phyloP scores from a whole-genome alignment of 2,888 invertebrate species.

The Thereva nobilitata region DNA sequence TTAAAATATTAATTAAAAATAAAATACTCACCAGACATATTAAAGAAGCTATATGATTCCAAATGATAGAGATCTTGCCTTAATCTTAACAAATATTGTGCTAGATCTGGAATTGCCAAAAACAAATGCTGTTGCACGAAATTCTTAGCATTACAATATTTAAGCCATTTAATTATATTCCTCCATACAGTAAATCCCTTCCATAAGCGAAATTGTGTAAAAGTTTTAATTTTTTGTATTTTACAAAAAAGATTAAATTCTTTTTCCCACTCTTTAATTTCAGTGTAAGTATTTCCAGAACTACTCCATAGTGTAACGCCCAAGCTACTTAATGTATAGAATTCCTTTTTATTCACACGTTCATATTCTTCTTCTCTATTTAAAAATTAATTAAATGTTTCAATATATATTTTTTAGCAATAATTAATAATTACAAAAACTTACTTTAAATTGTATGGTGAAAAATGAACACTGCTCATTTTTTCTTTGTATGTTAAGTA shows the following conservation, averaged over 20 bases:
- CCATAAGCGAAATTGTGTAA: constrained; percentile 71
- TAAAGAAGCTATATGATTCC: constrained; percentile 66
- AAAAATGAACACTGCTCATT: constrained; percentile 72
- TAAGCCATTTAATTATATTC: constrained; percentile 71
- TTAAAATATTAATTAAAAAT: neutral
- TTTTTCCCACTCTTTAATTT: constrained; percentile 77
- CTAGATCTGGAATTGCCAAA: constrained; percentile 71
- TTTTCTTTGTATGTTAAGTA: constrained; percentile 78
- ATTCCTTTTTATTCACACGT: constrained; percentile 70
- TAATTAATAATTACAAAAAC: constrained; percentile 43
- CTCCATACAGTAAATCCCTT: constrained; percentile 83
- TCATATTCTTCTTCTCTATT: constrained; percentile 75
- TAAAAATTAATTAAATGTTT: constrained; percentile 40
- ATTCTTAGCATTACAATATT: constrained; percentile 65
- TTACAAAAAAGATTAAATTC: constrained; percentile 80
- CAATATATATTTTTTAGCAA: constrained; percentile 1
- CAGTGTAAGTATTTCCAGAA: constrained; percentile 77
- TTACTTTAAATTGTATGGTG: constrained; percentile 76
- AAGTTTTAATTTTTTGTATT: constrained; percentile 74
- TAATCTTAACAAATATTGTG: constrained; percentile 72
- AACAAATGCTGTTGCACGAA: constrained; percentile 72
- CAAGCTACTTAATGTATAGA: constrained; percentile 78
- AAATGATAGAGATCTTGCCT: constrained; percentile 70
- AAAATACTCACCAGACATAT: constrained; percentile 58
- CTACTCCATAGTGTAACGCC: constrained; percentile 78